A percentile compares a stretch with the other conserved stretches of the same genome.
phyloP scores from a whole-genome alignment of 2,888 invertebrate species.

The Barypeithes pellucidus region DNA sequence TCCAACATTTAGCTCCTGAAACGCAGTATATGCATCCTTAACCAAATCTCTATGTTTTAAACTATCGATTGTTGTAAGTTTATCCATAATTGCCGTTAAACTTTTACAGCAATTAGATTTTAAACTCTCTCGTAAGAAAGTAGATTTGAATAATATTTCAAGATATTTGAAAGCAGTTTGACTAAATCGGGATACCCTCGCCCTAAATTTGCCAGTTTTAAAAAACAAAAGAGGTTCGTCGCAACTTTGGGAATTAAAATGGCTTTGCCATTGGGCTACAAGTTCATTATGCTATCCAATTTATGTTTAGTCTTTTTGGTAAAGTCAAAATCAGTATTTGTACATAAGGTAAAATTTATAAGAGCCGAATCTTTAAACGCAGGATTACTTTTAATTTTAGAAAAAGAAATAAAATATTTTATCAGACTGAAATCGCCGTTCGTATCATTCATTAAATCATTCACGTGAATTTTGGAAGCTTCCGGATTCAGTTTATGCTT shows the following conservation, averaged over 20 bases:
- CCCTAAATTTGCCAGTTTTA: background rate
- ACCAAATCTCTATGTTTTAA: background rate
- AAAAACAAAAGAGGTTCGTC: background rate
- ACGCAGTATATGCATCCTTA: background rate
- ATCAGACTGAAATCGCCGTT: conserved; percentile 40
- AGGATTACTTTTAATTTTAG: conserved; percentile 45
- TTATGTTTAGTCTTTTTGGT: conserved; percentile 1
- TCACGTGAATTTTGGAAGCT: conserved; percentile 27
- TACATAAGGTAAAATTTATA: conserved; percentile 47
- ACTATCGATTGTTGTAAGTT: background rate
- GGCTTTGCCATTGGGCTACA: background rate
- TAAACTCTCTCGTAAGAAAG: background rate
- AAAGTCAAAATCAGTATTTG: conserved; percentile 47
- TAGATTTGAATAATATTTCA: background rate
- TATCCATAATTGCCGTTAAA: background rate
- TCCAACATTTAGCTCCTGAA: background rate
- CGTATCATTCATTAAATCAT: conserved; percentile 16
- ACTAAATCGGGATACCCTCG: background rate
- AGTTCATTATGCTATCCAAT: background rate
- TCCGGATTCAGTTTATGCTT: conserved; percentile 44
- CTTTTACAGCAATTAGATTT: background rate
- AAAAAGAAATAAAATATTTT: conserved; percentile 54
- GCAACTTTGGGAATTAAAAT: background rate
- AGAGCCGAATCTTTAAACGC: conserved; percentile 35
- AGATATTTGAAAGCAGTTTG: background rate